Evolutionary conservation across 2,113 vertebrate species (phyloP), one percentile per base, ranked within the genome.

Genomic region (Psittacula cyanocephala): DNA sequence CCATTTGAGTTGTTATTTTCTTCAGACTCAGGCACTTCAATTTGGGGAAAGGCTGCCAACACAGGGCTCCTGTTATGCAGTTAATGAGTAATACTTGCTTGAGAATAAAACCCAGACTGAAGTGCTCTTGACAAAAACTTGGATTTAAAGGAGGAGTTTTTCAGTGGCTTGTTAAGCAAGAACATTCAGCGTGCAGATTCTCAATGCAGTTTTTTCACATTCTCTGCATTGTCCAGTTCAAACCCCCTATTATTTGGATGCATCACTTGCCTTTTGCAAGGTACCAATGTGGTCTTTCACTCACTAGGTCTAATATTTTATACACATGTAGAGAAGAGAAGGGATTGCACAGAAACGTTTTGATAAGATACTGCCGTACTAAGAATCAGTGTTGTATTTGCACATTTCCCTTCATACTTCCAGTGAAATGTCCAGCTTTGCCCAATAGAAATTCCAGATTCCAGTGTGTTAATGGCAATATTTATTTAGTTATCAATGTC

Each of bases 401-500:
- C 70, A 71, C 41, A 3, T 81, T 67, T 65, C 83, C 46, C 62
- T 94, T 81, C 70, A 47, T 80, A 29, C 62, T 90, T 90, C n/a
- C 29, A 29, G 33, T 47, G 41, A 79, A 91, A 76, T 63, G 27
- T 59, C 60, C 72, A 75, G 50, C 50, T 94, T 70, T 67, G 74
- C 63, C 72, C n/a, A 81, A 59, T 28, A 74, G 83, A 74, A 49
- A 46, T 68, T 91, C 53, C 72, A 94, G 57, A 72, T 79, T 88
- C 72, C 70, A 91, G 41, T 12, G 44, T 77, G 67, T 92, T 94
- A 80, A 65, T 81, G 81, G 76, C 35, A 95, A 77, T 96, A 85
- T 95, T 93, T 96, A 86, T 87, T 92, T 88, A 94, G 67, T 67
- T n/a, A 77, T 87, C 76, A 85, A 31, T 92, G 86, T 67, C 76